Evolutionary conservation across 2,113 vertebrate species (phyloP), one percentile per base, ranked within the genome.

Genomic region (Syngnathoides biaculeatus): DNA sequence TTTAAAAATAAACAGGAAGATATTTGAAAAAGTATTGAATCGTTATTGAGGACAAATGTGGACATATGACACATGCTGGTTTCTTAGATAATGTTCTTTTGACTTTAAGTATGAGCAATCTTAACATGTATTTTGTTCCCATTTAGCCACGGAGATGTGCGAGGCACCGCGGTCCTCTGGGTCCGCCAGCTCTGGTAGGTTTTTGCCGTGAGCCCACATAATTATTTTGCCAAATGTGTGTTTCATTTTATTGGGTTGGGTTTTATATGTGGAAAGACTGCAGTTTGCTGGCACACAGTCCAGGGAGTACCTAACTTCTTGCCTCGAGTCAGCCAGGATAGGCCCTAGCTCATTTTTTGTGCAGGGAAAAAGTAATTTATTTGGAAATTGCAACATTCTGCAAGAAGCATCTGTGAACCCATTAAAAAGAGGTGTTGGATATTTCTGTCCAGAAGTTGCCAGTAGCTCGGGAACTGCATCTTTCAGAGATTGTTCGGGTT

Each of bases 151-250:
- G 27, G 90, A 91, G 84, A 86, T 89, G 87, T 22, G 62, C 61
- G 90, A 90, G 85, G 87, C 79, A 79, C 82, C 81, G n/a, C 85
- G 75, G 67, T 92, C 90, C 47, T 75, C 88, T 45, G 88, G 88
- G 77, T 91, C 90, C 50, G 40, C 63, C 60, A 83, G 87, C 84
- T 92, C 91, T 85, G 91, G 89, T 90, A 90, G 91, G 87, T 19
- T 52, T 6, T 13, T 22, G 30, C 2, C 6, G 30, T 35, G 6
- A 35, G 2, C 6, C 30, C 30, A 35, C 30, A 35, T 6, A 35
- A 35, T 35, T 35, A 35, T 35, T 6, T 6, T 35, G 30, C 30
- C 6, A 35, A 35, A 35, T 35, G 30, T 35, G 30, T 5, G 30
- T 35, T 35, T 35, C 30, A 5, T 35, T 35, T 35, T 35, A 35